Evolutionary conservation across 2,113 vertebrate genomes (phyloP).

Genomic region (Herpetotheres cachinnans): DNA sequence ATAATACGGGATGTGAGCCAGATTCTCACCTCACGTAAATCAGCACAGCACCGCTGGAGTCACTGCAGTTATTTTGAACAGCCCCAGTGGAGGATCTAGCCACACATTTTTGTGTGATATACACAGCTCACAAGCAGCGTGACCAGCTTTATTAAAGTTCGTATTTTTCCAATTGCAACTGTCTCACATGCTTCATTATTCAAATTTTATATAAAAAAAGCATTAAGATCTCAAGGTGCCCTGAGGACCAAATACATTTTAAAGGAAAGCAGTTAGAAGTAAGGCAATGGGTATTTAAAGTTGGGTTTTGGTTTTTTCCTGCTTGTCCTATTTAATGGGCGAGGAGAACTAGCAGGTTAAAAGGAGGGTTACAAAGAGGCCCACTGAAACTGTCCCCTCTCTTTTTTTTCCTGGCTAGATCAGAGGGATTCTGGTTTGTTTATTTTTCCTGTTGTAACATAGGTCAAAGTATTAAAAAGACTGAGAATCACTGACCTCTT

Average conservation of each 20-base stretch:
- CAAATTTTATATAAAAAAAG: not conserved
- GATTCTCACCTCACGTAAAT: conserved; percentile 29
- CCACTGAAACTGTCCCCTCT: not conserved
- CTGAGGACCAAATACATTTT: conserved; percentile 17
- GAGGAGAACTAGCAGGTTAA: conserved; percentile 3
- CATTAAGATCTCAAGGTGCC: conserved; percentile 7
- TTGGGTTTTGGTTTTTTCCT: not conserved
- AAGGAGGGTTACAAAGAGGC: not conserved
- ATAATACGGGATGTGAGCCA: conserved; percentile 17
- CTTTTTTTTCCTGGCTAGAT: conserved; percentile 30
- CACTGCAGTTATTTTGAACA: conserved; percentile 29
- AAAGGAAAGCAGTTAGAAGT: not conserved
- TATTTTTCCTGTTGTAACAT: conserved; percentile 29
- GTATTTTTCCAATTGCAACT: not conserved
- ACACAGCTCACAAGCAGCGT: not conserved
- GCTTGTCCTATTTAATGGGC: not conserved
- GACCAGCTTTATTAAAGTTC: conserved; percentile 27
- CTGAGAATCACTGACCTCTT: conserved; percentile 11
- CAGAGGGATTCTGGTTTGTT: conserved; percentile 27
- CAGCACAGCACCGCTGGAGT: not conserved
- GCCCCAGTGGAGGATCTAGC: not conserved
- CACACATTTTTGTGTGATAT: conserved; percentile 18
- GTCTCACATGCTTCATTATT: conserved; percentile 42
- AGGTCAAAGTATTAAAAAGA: conserved; percentile 46
- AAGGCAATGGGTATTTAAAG: not conserved